Conservation (phyloP, 2,888 invertebrate species). For the Drosophila paramelanica region DNA sequence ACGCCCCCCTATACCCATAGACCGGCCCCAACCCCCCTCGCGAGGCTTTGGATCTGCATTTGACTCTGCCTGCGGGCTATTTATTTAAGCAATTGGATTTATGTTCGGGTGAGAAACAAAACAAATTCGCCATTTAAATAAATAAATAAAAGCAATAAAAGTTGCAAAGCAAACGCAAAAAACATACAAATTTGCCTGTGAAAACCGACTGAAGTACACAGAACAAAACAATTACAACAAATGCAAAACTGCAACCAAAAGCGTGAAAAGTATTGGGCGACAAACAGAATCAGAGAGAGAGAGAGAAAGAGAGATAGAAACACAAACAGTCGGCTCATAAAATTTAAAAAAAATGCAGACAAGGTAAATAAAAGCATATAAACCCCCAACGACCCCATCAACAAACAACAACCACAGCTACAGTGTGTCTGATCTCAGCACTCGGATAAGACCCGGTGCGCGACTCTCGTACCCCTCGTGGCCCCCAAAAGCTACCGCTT, state of each 20-base stretch:
- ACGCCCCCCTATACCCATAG: neutral
- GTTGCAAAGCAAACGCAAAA: constrained; percentile 44
- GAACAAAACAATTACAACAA: constrained; percentile 23
- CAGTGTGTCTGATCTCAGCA: constrained; percentile 59
- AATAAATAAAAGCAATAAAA: constrained; percentile 63
- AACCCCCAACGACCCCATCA: constrained; percentile 41
- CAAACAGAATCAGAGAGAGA: constrained; percentile 3
- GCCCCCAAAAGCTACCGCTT: constrained; percentile 37
- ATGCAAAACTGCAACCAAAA: constrained; percentile 51
- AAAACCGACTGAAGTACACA: constrained; percentile 19
- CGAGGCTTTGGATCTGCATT: constrained; percentile 7
- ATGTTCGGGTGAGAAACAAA: constrained; percentile 51
- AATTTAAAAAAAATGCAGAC: constrained; percentile 59
- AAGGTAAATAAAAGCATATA: constrained; percentile 68
- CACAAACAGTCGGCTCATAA: constrained; percentile 21
- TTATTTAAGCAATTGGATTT: constrained; percentile 69
- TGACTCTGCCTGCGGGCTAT: constrained; percentile 29
- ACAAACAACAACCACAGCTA: constrained; percentile 25
- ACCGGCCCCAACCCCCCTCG: neutral
- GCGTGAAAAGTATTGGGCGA: constrained; percentile 44
- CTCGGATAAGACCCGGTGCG: constrained; percentile 54
- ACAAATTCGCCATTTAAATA: constrained; percentile 38
- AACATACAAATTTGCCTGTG: constrained; percentile 60
- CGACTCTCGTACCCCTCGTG: constrained; percentile 9
- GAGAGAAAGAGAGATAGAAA: too few species aligned